These are phyloP conservation scores for Leucoma salicis DNA, from an alignment of 2,888 invertebrate genomes.

Conservation along the genomic window DNA sequence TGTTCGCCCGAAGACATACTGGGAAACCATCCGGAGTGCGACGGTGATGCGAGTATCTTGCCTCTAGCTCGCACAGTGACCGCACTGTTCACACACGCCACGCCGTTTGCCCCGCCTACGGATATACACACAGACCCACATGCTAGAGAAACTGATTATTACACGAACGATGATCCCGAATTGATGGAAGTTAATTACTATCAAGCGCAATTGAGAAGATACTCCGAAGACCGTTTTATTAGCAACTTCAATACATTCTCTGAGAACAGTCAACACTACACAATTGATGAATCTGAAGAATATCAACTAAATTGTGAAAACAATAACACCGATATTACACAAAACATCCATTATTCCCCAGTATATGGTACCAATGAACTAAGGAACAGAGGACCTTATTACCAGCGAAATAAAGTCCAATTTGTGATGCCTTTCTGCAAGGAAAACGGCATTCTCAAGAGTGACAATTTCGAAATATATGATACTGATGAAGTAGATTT, in stretches of 20 bases:
- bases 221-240: slow-evolving; percentile 61
- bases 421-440: slow-evolving; percentile 71
- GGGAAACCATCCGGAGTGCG: slow-evolving; percentile 54
- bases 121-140: slow-evolving; percentile 65
- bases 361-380: slow-evolving; percentile 57
- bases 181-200: slow-evolving; percentile 59
- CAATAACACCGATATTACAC: slow-evolving; percentile 47
- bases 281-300: slow-evolving; percentile 70
- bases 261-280: slow-evolving; percentile 42
- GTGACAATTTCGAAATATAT: slow-evolving; percentile 67
- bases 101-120: slow-evolving; percentile 72
- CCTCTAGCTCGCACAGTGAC: slow-evolving; percentile 62
- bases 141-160: slow-evolving; percentile 30
- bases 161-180: slow-evolving; percentile 43
- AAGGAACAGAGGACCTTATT: slow-evolving; percentile 72
- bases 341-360: slow-evolving; percentile 49
- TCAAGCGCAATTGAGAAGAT: slow-evolving; percentile 49
- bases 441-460: slow-evolving; percentile 51
- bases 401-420: slow-evolving; percentile 66
- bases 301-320: slow-evolving; percentile 59
- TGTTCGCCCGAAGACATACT: slow-evolving; percentile 84
- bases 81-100: slow-evolving; percentile 69
- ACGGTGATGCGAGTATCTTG: slow-evolving; percentile 37
- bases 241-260: slow-evolving; percentile 57
- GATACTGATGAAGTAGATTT: slow-evolving; percentile 73